These are phyloP conservation scores for Achroia grisella DNA, from an alignment of 1,140 invertebrate species.

Conservation along the genomic window DNA sequence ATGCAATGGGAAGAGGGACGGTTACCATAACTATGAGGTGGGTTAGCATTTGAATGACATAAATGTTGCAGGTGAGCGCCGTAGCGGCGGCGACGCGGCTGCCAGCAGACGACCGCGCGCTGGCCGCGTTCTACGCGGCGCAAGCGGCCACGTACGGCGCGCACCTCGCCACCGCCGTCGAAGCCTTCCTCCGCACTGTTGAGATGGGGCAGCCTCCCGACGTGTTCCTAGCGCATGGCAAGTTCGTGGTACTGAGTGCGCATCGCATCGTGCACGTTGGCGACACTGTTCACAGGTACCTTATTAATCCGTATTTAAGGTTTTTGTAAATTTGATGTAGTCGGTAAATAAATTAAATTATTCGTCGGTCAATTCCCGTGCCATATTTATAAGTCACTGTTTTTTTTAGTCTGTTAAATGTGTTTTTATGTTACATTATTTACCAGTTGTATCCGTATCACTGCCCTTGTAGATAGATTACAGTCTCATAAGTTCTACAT, in stretches of 20 bases:
- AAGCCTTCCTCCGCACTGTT: conserved; percentile 92
- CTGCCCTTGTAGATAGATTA: no score
- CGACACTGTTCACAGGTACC: conserved; percentile 85
- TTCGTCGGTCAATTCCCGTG: no score
- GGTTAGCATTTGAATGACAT: no score
- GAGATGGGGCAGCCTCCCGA: conserved; percentile 95
- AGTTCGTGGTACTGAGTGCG: conserved; percentile 94
- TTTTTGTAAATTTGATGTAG: no score
- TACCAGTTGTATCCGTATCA: no score
- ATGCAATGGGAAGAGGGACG: no score
- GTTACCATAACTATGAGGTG: no score
- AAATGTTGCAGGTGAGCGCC: conserved; percentile 45
- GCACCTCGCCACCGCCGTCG: conserved; percentile 90
- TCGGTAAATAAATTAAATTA: no score
- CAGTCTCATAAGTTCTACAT: no score
- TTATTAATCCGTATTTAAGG: background rate
- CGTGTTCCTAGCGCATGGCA: conserved; percentile 93
- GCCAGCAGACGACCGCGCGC: conserved; percentile 86
- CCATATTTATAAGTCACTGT: no score
- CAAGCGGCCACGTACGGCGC: conserved; percentile 89
- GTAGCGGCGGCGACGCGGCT: conserved; percentile 74
- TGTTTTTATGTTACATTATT: no score
- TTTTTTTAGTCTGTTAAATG: no score
- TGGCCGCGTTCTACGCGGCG: conserved; percentile 89
- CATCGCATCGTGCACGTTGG: conserved; percentile 95